Base-by-base conservation (phyloP, 1,140 invertebrate genomes). In the Scaptomyza hsui region DNA sequence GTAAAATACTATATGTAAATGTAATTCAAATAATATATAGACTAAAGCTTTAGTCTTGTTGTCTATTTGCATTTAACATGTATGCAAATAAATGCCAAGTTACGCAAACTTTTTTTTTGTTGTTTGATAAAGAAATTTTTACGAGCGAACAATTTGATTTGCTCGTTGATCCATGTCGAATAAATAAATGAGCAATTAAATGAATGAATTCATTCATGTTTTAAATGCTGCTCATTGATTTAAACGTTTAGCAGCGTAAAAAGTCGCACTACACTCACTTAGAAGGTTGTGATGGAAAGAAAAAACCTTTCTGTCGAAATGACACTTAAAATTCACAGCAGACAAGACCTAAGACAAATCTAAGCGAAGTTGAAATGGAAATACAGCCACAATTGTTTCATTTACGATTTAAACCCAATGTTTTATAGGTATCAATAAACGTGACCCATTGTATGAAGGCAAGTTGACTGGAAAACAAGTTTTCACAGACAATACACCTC, bases 11-110 rank as follows among this genome's bases (percentile, higher is more conserved):
- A 62, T 48, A 61, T 68, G 65, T 24, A 63, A 39, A 72, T 62
- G 61, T 72, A 41, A 60, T 24, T 26, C 12, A 16, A 42, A 53
- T 42, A 39, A 37, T 15, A 52, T 45, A 18, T 61, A 39, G 29
- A 42, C 57, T 29, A 35, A 68, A 52, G 42, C 26, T 53, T 64
- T 53, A 62, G 47, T 42, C 45, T 61, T 21, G 42, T 73, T 77
- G 76, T 61, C 73, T 85, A 86, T 70, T 63, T 73, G 53, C 71
- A 73, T 73, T 69, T 44, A 47, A 55, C 44, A 69, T 76, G 47
- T 73, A 81, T 77, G 78, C 78, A 81, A 82, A 72, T 78, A 55
- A 21, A 29, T 52, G 49, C 44, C 13, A 60, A 63, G 63, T 56
- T 41, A 48, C 35, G 44, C 35, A 41, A 62, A 80, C 68, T 42